Conservation (phyloP, 2,113 vertebrate species). For the Lathamus discolor region DNA sequence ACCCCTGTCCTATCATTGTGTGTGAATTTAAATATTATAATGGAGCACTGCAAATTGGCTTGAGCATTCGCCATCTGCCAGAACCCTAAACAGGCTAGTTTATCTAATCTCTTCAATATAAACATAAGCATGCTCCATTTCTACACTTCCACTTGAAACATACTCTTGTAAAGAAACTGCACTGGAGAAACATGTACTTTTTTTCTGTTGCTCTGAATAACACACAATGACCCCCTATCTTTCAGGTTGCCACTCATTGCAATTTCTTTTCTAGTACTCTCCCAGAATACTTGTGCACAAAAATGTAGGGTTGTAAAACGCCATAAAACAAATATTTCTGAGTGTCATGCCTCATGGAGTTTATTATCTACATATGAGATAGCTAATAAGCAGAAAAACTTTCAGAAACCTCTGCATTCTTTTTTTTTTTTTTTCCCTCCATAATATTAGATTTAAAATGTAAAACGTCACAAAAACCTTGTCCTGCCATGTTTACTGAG, state of each 20-base stretch:
- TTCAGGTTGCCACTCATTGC: conserved; percentile 35
- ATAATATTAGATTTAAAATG: conserved; percentile 10
- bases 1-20: conserved; percentile 75
- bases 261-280: conserved; percentile 20
- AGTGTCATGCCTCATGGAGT: conserved; percentile 30
- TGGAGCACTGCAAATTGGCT: conserved; percentile 82
- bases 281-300: not conserved
- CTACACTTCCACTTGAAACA: conserved; percentile 79
- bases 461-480: not conserved
- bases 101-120: conserved; percentile 89
- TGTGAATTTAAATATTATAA: conserved; percentile 83
- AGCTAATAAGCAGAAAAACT: conserved; percentile 47
- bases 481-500: conserved; percentile 3
- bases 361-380: conserved; percentile 21
- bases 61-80: conserved; percentile 87
- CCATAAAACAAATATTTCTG: conserved; percentile 62
- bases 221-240: conserved; percentile 13
- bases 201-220: not conserved
- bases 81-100: conserved; percentile 87
- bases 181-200: conserved; percentile 25
- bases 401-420: not conserved
- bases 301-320: conserved; percentile 45
- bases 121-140: conserved; percentile 85
- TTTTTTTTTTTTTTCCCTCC: not conserved
- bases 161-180: conserved; percentile 68